Evolutionary conservation across 2,888 invertebrate species (phyloP), one percentile per base, ranked within the genome.

Genomic region (Oscheius sp.): DNA sequence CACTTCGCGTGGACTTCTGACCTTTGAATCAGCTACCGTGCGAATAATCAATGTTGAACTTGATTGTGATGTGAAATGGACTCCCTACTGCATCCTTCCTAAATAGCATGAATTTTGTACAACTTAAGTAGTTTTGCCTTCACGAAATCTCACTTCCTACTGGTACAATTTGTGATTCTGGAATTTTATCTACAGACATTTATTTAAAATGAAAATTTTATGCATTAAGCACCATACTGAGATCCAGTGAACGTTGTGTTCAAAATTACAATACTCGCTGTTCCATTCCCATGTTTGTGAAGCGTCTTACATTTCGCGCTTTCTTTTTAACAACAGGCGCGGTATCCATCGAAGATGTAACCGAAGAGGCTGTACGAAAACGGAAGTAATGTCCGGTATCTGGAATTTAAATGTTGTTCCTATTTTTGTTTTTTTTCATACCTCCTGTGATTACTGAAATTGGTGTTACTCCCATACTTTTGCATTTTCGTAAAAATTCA

Each of bases 41-140:
- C 64, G 71, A 8, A 57, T 81, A 0, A 62, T 82, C 17, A 70
- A 82, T 51, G 77, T 82, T 14, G 63, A 72, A 12, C 66, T 82
- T n/a, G 26, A 73, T 9, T 82, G 82, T 66, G 75, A 82, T 51
- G 44, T 71, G 30, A 68, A 36, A 12, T 82, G 82, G 81, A 82
- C 82, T 17, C 81, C 82, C 2, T 82, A 83, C 50, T 82, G 82
- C 67, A 70, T 41, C n/a, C 26, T 41, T 22, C 62, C 62, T 2
- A 47, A n/a, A 38, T 30, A 24, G 6, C n/a, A 14, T 28, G 41
- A 22, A 26, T 26, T 32, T 14, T n/a, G 4, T 33, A 36, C n/a
- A 5, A 4, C 33, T 30, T 22, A 14, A 56, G 20, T 26, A 17
- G 22, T 61, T 61, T 44, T 28, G 20, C 14, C 20, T 33, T 62